Evolutionary conservation across 53 echinoderm and acorn worm species (phyloP).

Genomic region (Holothuria leucospilota): DNA sequence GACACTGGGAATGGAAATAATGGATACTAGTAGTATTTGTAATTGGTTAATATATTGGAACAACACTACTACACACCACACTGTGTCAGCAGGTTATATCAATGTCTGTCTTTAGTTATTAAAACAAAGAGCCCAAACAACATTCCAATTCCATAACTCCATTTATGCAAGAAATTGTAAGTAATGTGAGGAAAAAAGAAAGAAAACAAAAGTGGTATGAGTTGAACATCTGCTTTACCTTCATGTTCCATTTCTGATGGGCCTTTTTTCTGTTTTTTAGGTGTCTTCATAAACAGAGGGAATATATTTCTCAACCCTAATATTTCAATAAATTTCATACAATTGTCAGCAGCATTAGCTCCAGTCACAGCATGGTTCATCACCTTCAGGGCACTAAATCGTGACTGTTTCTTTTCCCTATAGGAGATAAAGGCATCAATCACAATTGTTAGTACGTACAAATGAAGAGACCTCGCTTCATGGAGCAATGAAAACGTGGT

Average conservation of each 20-base stretch:
- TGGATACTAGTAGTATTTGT: too few species aligned
- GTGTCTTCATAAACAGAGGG: constrained; percentile 98
- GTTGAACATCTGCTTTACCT: constrained; percentile 55
- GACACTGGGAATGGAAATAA: too few species aligned
- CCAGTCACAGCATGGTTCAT: constrained; percentile 97
- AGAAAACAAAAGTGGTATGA: neutral
- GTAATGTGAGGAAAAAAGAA: too few species aligned
- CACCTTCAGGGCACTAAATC: constrained; percentile 95
- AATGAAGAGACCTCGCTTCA: neutral
- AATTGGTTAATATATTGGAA: too few species aligned
- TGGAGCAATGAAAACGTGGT: too few species aligned
- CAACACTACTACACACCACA: too few species aligned
- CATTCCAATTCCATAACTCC: too few species aligned
- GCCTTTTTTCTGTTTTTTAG: constrained; percentile 81
- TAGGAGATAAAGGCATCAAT: neutral
- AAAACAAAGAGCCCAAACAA: too few species aligned
- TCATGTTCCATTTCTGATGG: constrained; percentile 84
- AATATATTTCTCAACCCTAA: constrained; percentile 92
- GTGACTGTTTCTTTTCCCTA: constrained; percentile 96
- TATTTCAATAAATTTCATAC: constrained; percentile 98
- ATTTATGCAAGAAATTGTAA: too few species aligned
- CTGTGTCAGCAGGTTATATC: too few species aligned
- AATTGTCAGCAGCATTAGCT: constrained; percentile 87
- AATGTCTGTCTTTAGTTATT: too few species aligned
- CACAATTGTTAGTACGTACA: neutral